Percentiles rank a stretch among this genome's conserved stretches.
phyloP scores from a whole-genome alignment of 2,797 vertebrate species.

The Dromococcyx pavoninus region DNA sequence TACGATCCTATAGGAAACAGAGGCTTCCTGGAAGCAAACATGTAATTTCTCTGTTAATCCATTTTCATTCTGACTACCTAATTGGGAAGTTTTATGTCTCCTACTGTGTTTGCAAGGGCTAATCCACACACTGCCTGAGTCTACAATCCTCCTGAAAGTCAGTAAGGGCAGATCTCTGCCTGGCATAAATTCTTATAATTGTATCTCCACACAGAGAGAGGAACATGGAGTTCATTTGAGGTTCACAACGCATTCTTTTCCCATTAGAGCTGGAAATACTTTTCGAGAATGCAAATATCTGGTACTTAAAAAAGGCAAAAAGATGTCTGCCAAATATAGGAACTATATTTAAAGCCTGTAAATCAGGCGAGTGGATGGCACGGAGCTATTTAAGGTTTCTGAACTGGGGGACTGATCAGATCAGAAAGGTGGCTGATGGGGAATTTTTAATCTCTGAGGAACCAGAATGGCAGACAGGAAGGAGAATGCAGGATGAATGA shows the following conservation, averaged over 20 bases:
- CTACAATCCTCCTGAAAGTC: not conserved
- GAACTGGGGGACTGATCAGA: rapidly evolving
- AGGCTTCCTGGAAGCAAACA: not conserved
- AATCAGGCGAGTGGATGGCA: not conserved
- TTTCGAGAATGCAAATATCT: not conserved
- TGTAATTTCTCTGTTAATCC: not conserved
- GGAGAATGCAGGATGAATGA: not conserved
- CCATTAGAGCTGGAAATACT: not conserved
- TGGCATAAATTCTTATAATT: not conserved
- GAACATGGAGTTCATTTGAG: not conserved
- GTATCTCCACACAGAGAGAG: not conserved
- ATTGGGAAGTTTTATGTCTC: not conserved
- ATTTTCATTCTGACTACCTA: not conserved
- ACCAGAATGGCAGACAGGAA: not conserved
- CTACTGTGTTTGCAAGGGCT: not conserved
- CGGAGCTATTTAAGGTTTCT: not conserved
- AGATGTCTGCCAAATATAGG: not conserved
- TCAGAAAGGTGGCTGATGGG: rapidly evolving
- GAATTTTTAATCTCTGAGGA: not conserved
- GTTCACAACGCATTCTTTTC: not conserved
- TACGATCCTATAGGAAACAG: not conserved
- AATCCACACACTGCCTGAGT: not conserved
- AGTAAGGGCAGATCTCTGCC: not conserved
- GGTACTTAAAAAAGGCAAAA: not conserved
- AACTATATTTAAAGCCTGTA: not conserved